These are phyloP conservation scores for Psammodynastes pulverulentus DNA, from an alignment of 2,113 vertebrate genomes.

Conservation along the genomic window DNA sequence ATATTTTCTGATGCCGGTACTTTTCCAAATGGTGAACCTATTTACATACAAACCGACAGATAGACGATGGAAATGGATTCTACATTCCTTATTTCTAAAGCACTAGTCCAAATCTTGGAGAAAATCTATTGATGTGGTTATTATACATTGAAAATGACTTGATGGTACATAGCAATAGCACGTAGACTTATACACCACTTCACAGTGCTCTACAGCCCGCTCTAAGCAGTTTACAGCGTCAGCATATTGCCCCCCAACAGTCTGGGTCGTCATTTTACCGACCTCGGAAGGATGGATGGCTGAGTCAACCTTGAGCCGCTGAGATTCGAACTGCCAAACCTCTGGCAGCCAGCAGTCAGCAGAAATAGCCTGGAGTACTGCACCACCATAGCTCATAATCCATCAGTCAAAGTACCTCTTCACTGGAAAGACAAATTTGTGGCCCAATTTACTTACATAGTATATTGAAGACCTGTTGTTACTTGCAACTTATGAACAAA, in stretches of 20 bases:
- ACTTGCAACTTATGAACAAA: not conserved
- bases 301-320: too few species aligned
- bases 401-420: not conserved
- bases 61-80: not conserved
- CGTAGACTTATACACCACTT: too few species aligned
- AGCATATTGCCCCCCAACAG: too few species aligned
- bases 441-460: not conserved
- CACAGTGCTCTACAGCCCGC: too few species aligned
- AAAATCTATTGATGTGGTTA: not conserved
- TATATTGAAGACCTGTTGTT: not conserved
- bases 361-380: too few species aligned
- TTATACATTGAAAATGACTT: not conserved
- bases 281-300: too few species aligned
- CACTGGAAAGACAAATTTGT: not conserved
- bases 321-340: too few species aligned
- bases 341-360: too few species aligned
- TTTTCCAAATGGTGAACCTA: not conserved
- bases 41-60: not conserved
- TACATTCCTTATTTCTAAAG: not conserved
- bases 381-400: not conserved
- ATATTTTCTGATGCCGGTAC: not conserved
- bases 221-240: too few species aligned
- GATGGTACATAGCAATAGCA: not conserved
- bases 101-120: not conserved
- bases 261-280: too few species aligned